Conservation (phyloP, 2,888 invertebrate species). For the Onchidella celtica region DNA sequence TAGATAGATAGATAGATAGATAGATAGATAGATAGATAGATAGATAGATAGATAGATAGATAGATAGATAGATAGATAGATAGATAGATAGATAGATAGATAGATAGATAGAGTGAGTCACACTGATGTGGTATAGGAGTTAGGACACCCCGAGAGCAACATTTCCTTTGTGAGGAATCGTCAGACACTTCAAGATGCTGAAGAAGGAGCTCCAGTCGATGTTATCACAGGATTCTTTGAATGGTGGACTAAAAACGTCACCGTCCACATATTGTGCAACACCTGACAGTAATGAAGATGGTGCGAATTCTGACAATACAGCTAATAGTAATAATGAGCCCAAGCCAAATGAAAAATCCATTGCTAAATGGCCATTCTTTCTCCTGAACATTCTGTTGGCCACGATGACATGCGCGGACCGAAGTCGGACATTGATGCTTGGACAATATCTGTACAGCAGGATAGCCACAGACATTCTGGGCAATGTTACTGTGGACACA, state of each 20-base stretch:
- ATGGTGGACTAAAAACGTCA: too few species aligned
- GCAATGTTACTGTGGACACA: conserved; percentile 5
- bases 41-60: neutral
- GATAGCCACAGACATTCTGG: conserved; percentile 16
- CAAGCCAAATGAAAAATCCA: too few species aligned
- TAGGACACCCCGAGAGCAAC: too few species aligned
- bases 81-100: neutral
- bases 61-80: neutral
- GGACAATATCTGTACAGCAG: conserved; percentile 42
- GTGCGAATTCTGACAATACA: too few species aligned
- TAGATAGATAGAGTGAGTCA: too few species aligned
- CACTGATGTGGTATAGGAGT: too few species aligned
- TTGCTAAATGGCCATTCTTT: neutral
- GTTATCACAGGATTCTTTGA: too few species aligned
- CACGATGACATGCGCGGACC: conserved; percentile 3
- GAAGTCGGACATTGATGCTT: conserved; percentile 2
- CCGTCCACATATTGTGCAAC: too few species aligned
- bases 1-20: neutral
- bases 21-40: neutral
- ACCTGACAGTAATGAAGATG: too few species aligned
- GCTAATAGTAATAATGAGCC: too few species aligned
- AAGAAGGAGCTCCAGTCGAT: neutral
- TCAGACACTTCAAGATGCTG: neutral
- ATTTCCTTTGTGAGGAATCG: too few species aligned
- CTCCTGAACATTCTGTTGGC: neutral